Evolutionary conservation across 2,888 invertebrate species (phyloP).

Genomic region (Carpatolechia fugitivella): DNA sequence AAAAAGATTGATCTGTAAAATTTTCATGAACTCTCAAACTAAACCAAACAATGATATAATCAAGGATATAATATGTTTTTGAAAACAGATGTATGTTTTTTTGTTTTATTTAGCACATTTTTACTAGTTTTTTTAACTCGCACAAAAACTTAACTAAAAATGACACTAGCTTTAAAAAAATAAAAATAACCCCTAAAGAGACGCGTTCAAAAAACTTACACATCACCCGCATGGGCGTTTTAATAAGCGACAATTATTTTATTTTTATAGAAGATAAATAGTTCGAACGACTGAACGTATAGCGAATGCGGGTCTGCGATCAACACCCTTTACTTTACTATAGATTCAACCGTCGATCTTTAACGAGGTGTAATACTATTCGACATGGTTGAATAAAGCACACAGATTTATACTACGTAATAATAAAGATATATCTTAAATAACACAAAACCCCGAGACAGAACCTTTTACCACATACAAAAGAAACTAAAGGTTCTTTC

Average conservation of each 20-base stretch:
- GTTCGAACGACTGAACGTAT: constrained; percentile 26
- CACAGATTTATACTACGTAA: neutral
- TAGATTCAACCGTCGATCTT: constrained; percentile 31
- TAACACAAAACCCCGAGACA: no score
- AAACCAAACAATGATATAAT: no score
- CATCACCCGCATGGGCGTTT: constrained; percentile 64
- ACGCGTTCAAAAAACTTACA: constrained; percentile 44
- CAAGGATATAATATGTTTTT: no score
- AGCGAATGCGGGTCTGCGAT: constrained; percentile 65
- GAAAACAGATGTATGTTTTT: no score
- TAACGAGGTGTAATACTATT: constrained; percentile 55
- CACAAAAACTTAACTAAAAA: neutral
- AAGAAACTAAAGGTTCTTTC: no score
- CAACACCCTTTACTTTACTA: constrained; percentile 72
- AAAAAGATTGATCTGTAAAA: no score
- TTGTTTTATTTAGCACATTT: no score
- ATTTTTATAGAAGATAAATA: constrained; percentile 66
- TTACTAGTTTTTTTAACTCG: no score
- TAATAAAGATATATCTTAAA: neutral
- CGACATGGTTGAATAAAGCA: constrained; percentile 31
- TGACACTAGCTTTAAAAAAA: neutral
- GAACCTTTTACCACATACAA: no score
- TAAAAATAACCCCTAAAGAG: constrained; percentile 13
- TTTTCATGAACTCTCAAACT: no score
- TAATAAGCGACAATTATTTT: constrained; percentile 73